These are phyloP conservation scores for Paralvinella palmiformis DNA, from an alignment of 1,140 invertebrate genomes.

Conservation along the genomic window DNA sequence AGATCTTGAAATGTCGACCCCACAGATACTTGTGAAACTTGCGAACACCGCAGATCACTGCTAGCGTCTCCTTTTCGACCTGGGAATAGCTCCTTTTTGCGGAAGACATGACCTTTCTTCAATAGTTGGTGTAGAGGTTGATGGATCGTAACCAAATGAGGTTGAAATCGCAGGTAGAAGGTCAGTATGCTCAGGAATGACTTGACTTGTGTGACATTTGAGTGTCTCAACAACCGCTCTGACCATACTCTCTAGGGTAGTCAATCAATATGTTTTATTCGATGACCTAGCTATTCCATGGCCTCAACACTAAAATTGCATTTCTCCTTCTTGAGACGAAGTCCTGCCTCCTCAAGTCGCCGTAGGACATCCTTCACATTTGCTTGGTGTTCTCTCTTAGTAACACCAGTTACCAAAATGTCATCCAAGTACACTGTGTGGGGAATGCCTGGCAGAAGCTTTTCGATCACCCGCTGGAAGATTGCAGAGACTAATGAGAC, in stretches of 20 bases:
- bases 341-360: constrained; percentile 1
- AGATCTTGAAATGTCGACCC: constrained; percentile 42
- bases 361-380: constrained; percentile 9
- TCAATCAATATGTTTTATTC: neutral
- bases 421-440: constrained; percentile 26
- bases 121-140: neutral
- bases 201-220: neutral
- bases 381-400: constrained; percentile 18
- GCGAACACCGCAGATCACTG: constrained; percentile 47
- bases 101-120: constrained; percentile 8
- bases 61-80: constrained; percentile 53
- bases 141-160: neutral
- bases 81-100: constrained; percentile 53
- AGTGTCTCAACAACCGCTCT: constrained; percentile 10
- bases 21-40: constrained; percentile 52
- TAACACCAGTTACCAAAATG: constrained; percentile 20
- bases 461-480: constrained; percentile 53
- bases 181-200: constrained; percentile 8
- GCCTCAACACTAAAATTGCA: neutral
- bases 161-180: constrained; percentile 3
- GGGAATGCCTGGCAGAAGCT: constrained; percentile 35
- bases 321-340: constrained; percentile 9
- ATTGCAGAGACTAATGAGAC: constrained; percentile 51
- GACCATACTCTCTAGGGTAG: neutral
- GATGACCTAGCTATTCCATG: constrained; percentile 4